These are phyloP conservation scores for Lepidocyrtoides sp. DNA, from an alignment of 2,888 invertebrate species.

Conservation along the genomic window DNA sequence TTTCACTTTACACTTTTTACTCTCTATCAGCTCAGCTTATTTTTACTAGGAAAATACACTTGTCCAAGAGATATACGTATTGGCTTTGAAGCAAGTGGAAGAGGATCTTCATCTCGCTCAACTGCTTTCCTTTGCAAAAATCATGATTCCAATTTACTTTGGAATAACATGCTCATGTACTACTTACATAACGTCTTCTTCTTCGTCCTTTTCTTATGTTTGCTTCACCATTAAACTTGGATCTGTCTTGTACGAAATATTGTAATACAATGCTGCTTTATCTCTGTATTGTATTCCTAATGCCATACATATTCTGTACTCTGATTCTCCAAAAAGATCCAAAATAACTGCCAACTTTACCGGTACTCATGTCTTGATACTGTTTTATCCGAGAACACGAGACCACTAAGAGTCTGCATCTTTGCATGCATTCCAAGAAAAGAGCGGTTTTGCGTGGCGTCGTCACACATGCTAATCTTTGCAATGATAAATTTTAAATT, in stretches of 20 bases:
- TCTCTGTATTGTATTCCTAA: not conserved
- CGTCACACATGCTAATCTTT: slow-evolving; percentile 50
- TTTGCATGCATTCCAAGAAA: slow-evolving; percentile 48
- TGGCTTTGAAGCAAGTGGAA: not conserved
- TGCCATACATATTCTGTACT: not conserved
- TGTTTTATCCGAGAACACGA: not conserved
- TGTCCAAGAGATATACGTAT: not conserved
- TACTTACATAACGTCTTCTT: too few species aligned
- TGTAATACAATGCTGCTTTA: too few species aligned
- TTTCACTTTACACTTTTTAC: slow-evolving; percentile 65
- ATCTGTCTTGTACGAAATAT: not conserved
- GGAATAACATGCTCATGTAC: slow-evolving; percentile 9
- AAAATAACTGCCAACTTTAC: slow-evolving; percentile 57
- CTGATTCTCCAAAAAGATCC: not conserved
- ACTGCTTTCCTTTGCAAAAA: slow-evolving; percentile 50
- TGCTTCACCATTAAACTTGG: not conserved
- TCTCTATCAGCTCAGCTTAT: not conserved
- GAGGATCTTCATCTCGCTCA: slow-evolving; percentile 19
- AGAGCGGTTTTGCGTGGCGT: slow-evolving; percentile 74
- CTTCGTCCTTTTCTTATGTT: not conserved
- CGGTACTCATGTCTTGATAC: slow-evolving; percentile 18
- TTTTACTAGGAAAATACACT: slow-evolving; percentile 9
- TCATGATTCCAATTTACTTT: slow-evolving; percentile 19
- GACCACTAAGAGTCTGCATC: slow-evolving; percentile 2
- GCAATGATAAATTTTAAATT: slow-evolving; percentile 63